A percentile compares a stretch with the other conserved stretches of the same genome.
Conservation (phyloP, 2,797 vertebrate species). For the Sebastolobus altivelis region DNA sequence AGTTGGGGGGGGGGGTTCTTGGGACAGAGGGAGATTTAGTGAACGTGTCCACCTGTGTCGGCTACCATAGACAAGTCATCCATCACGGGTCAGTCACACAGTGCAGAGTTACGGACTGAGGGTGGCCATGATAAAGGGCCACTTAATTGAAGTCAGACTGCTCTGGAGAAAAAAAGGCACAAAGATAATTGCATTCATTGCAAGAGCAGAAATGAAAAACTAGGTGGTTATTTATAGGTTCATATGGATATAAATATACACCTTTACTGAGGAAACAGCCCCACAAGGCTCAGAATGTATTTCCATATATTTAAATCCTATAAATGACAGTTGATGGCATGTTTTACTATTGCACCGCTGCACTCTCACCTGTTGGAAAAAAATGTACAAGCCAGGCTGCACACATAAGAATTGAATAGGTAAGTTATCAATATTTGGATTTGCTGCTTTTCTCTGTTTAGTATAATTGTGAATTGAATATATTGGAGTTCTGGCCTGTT, state of each 20-base stretch:
- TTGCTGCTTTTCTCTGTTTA: neutral
- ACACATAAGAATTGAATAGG: neutral
- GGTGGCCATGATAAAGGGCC: conserved; percentile 16
- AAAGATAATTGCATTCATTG: conserved; percentile 30
- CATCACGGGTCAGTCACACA: conserved; percentile 56
- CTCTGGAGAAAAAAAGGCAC: conserved; percentile 3
- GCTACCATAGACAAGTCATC: conserved; percentile 65
- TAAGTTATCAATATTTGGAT: neutral
- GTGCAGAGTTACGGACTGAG: neutral
- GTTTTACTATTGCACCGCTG: conserved; percentile 17
- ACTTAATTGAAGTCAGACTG: conserved; percentile 35
- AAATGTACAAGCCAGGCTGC: neutral
- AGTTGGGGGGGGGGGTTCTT: neutral
- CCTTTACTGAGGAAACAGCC: neutral
- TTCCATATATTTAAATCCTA: conserved; percentile 41
- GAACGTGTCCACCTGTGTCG: conserved; percentile 57
- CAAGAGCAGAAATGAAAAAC: conserved; percentile 23
- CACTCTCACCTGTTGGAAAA: neutral
- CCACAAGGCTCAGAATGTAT: conserved; percentile 15
- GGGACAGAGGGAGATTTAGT: conserved; percentile 57
- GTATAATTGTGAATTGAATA: neutral
- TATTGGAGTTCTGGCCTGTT: neutral
- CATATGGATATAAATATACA: conserved; percentile 33
- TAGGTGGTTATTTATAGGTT: conserved; percentile 40
- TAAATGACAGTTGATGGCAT: conserved; percentile 14